These are phyloP conservation scores for Cremastinae sp. DNA, from an alignment of 2,888 invertebrate genomes.

Conservation along the genomic window DNA sequence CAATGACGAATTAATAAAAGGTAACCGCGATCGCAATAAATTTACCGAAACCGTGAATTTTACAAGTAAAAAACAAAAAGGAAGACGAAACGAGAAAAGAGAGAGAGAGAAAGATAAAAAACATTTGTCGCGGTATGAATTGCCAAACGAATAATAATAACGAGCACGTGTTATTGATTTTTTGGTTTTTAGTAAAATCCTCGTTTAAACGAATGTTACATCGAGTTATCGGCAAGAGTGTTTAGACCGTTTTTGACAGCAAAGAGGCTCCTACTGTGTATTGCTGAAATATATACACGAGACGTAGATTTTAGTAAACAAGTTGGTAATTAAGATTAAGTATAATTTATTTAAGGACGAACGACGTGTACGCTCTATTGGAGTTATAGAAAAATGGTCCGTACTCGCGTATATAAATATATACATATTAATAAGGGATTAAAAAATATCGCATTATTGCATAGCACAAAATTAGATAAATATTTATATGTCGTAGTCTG, in stretches of 20 bases:
- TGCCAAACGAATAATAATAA: constrained; percentile 43
- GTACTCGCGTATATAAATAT: constrained; percentile 38
- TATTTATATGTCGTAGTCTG: constrained; percentile 74
- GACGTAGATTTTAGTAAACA: constrained; percentile 61
- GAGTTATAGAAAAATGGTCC: constrained; percentile 16
- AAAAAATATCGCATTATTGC: constrained; percentile 66
- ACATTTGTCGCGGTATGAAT: constrained; percentile 41
- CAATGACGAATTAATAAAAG: constrained; percentile 38
- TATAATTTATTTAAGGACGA: constrained; percentile 62
- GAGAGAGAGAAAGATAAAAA: constrained; percentile 2
- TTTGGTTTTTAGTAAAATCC: constrained; percentile 27
- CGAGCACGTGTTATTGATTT: constrained; percentile 11
- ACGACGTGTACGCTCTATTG: constrained; percentile 61
- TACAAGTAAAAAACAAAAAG: constrained; percentile 1
- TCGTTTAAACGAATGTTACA: constrained; percentile 42
- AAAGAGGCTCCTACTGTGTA: constrained; percentile 60
- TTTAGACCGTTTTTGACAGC: constrained; percentile 56
- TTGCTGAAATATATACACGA: constrained; percentile 59
- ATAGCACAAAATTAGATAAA: constrained; percentile 73
- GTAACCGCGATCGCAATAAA: constrained; percentile 48
- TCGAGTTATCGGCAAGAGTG: constrained; percentile 35
- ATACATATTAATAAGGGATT: constrained; percentile 62
- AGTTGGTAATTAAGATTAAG: constrained; percentile 53
- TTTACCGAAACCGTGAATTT: constrained; percentile 1
- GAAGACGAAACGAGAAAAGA: background rate